Percentiles rank a stretch among this genome's conserved stretches.
These are phyloP conservation scores for Perca fluviatilis DNA, from an alignment of 2,113 vertebrate genomes.

Conservation along the genomic window DNA sequence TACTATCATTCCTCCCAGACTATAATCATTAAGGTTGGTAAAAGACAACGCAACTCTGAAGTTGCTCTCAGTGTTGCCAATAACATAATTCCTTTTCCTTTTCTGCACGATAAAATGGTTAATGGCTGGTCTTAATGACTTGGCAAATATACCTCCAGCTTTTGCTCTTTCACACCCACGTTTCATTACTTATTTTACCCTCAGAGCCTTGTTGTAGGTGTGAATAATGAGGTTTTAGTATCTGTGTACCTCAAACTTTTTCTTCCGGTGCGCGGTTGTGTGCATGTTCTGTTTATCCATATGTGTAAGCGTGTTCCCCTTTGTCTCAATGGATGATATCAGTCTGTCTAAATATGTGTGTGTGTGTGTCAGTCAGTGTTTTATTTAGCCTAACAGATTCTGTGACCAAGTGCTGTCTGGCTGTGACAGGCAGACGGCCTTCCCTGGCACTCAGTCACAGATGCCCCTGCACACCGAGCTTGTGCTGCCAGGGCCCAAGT, in stretches of 20 bases:
- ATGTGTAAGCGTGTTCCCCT: slow-evolving; percentile 12
- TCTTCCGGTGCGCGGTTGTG: slow-evolving; percentile 16
- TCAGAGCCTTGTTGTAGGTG: slow-evolving; percentile 42
- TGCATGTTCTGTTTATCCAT: neutral
- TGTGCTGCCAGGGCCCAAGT: slow-evolving; percentile 42
- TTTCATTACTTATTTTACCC: slow-evolving; percentile 47
- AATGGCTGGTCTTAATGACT: slow-evolving; percentile 72
- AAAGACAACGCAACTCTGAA: slow-evolving; percentile 49
- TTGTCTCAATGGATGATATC: slow-evolving; percentile 56
- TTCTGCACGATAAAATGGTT: slow-evolving; percentile 71
- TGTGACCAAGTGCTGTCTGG: slow-evolving; percentile 59
- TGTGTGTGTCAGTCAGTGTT: slow-evolving; percentile 17
- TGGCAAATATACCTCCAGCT: slow-evolving; percentile 61
- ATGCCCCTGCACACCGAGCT: slow-evolving; percentile 54
- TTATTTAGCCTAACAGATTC: slow-evolving; percentile 68
- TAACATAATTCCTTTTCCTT: slow-evolving; percentile 57
- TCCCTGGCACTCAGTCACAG: slow-evolving; percentile 59
- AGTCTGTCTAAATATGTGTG: slow-evolving; percentile 6
- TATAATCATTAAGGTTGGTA: slow-evolving; percentile 71
- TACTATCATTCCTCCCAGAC: slow-evolving; percentile 71
- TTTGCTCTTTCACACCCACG: slow-evolving; percentile 51
- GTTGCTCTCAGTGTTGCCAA: slow-evolving; percentile 43
- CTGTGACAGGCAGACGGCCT: slow-evolving; percentile 68
- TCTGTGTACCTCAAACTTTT: slow-evolving; percentile 32
- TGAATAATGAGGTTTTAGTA: slow-evolving; percentile 38